Conservation (phyloP, 2,113 vertebrate species). For the Lynx canadensis region DNA sequence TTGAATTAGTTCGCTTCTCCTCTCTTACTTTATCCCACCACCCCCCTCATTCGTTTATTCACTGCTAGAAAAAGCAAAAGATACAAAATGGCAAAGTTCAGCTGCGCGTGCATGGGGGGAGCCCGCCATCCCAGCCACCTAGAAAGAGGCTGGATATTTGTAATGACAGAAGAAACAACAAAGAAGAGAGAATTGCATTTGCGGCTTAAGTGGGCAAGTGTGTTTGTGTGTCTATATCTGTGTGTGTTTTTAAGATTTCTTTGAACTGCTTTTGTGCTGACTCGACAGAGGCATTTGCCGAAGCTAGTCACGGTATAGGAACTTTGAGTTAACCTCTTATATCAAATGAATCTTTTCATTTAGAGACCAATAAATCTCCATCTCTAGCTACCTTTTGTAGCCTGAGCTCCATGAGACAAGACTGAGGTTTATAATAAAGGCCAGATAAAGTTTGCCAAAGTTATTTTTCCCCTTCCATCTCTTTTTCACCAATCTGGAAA, state of each 20-base stretch:
- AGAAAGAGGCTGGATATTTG: conserved; percentile 87
- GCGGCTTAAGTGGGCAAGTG: conserved; percentile 85
- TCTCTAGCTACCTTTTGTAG: conserved; percentile 86
- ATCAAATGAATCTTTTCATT: conserved; percentile 91
- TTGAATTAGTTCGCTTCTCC: conserved; percentile 60
- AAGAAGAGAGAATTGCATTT: conserved; percentile 88
- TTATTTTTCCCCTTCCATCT: not conserved
- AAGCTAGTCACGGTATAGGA: conserved; percentile 86
- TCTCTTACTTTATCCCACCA: conserved; percentile 40
- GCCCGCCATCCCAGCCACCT: conserved; percentile 81
- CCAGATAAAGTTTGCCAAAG: conserved; percentile 85
- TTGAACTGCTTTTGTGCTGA: conserved; percentile 88
- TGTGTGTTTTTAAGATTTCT: conserved; percentile 87
- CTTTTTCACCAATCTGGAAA: conserved; percentile 32
- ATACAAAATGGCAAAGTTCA: conserved; percentile 89
- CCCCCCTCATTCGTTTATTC: conserved; percentile 75
- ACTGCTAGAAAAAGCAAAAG: conserved; percentile 83
- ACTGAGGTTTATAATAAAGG: conserved; percentile 80
- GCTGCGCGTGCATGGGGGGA: not conserved
- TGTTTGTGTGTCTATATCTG: conserved; percentile 84
- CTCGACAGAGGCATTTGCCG: conserved; percentile 83
- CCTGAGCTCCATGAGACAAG: conserved; percentile 82
- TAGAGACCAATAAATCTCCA: conserved; percentile 89
- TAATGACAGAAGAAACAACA: conserved; percentile 86
- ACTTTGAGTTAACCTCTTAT: conserved; percentile 90